Conservation (phyloP, 2,113 vertebrate species). For the Montifringilla adamsi region DNA sequence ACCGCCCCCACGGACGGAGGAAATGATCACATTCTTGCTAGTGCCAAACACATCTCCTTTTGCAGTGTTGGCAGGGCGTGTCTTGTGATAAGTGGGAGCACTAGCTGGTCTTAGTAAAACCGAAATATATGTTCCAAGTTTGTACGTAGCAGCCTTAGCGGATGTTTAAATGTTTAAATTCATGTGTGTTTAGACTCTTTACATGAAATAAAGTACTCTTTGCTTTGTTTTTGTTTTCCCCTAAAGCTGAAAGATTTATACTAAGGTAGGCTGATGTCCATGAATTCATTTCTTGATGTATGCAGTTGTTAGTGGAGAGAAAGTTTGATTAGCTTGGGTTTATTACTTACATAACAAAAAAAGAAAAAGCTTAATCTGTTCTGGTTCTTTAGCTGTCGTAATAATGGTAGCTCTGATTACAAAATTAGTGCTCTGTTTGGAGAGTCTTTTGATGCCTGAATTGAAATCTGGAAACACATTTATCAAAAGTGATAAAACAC, state of each 20-base stretch:
- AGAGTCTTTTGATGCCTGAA: neutral
- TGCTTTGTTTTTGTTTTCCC: neutral
- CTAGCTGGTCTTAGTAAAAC: neutral
- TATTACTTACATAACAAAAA: neutral
- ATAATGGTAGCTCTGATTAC: neutral
- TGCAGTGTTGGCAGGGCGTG: neutral
- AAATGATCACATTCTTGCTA: neutral
- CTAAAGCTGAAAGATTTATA: neutral
- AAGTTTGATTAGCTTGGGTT: neutral
- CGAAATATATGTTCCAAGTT: neutral
- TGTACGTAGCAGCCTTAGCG: neutral
- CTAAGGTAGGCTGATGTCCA: neutral
- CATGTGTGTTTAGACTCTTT: neutral
- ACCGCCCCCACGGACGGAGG: fast-evolving
- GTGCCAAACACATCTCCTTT: neutral
- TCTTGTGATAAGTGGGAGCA: neutral
- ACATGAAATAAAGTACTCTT: neutral
- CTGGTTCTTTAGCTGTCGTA: neutral
- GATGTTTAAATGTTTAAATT: neutral
- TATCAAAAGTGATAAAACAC: neutral
- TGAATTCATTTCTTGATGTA: neutral
- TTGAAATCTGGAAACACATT: neutral
- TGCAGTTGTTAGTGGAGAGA: neutral
- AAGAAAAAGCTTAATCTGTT: neutral
- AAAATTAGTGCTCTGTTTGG: neutral